Evolutionary conservation across 1,140 invertebrate genomes (phyloP), one percentile per base, ranked within the genome.

Genomic region (Augochlora pura): DNA sequence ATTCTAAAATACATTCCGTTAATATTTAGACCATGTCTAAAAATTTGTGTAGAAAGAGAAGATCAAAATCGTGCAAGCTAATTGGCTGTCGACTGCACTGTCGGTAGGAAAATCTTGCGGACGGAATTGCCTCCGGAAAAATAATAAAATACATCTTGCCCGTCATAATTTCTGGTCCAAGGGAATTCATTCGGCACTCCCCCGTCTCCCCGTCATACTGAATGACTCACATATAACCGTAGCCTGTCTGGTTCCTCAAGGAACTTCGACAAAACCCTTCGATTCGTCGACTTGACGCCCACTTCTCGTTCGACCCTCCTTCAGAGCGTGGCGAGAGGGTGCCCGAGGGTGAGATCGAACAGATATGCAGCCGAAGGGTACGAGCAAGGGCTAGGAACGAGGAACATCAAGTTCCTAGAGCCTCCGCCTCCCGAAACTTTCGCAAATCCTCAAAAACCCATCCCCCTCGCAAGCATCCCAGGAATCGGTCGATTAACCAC

Each of bases 351-450:
- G 68, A 80, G 54, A 64, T 81, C 69, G 78, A 77, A 73, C 73
- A 77, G 65, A 57, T 75, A 42, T 63, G 59, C 67, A 59, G 49
- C 66, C 76, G 59, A 68, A 76, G 42, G 74, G 60, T 42, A 70
- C 5, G 27, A 49, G 42, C 54, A 76, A 76, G 60, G 21, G 49
- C 72, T 66, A 25, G 39, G 59, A 77, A 62, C 67, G 81, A 84
- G 77, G 66, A 81, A 66, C 74, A 63, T 68, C 69, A 81, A 85
- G 82, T 84, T 85, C 84, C 46, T 62, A 64, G 67, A 80, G 71
- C 77, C 73, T 67, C 71, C 71, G 72, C 70, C 62, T 81, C 83
- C 73, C 69, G 39, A 9, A 69, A 83, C 77, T 85, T 81, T 49
- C 25, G 9, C 46, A 46, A 68, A 80, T 73, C 76, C 75, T 64